Evolutionary conservation across 2,797 vertebrate species (phyloP), one percentile per base, ranked within the genome.

Genomic region (Remorina albescens): DNA sequence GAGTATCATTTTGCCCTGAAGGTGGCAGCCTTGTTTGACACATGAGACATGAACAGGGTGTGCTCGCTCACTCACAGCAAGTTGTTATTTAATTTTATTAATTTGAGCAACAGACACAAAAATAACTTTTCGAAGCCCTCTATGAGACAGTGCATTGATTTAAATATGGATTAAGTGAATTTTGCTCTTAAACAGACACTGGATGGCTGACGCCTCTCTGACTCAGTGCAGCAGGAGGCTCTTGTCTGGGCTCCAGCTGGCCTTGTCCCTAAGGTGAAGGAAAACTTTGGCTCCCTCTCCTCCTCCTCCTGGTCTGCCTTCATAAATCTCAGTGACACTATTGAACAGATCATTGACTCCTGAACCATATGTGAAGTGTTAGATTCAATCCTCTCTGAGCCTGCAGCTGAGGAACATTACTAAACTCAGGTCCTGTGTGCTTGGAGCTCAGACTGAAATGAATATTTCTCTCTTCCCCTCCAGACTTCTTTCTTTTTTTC

Each of bases 11-110:
- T 28, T 39, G 56, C 1, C 80, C 87, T 72, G 67, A 23, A 28
- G 84, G 81, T 26, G 85, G 68, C 77, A 67, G 36, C 65, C 2
- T 78, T 72, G 65, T 54, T 34, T 28, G 0, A 78, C 39, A 56
- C 1, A 62, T 25, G 32, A 56, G 13, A 39, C 47, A 7, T 8
- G 55, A 13, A 30, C 4, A 10, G 18, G 0, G 3, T 26, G 37
- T 13, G 19, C 28, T 18, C 13, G 13, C 36, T 12, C 62, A 25
- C 39, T 26, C n/a, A n/a, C n/a, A n/a, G n/a, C n/a, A n/a, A n/a
- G n/a, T n/a, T n/a, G n/a, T n/a, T n/a, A n/a, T n/a, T 2, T 46
- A 25, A 49, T 49, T 49, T 25, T 12, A 12, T 44, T 19, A 41
- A 41, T 42, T 18, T 18, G 4, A 16, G 39, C 39, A 18, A 16